Base-by-base conservation (phyloP, 2,888 invertebrate genomes). In the Gastrophysa polygoni region DNA sequence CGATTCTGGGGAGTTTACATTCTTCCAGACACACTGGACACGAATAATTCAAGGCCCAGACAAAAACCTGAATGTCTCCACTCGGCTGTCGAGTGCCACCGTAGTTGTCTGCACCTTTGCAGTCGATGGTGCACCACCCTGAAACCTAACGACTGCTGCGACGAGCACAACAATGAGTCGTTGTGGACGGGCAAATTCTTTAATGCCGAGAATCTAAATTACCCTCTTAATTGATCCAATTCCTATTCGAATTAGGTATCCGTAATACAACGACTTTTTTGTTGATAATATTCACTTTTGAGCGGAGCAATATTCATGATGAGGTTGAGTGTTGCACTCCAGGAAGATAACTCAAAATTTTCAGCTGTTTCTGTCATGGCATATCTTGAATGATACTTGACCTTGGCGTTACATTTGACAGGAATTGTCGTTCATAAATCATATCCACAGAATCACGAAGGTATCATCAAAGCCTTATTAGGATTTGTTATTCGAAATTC, bases 31-130 rank as follows among this genome's bases (percentile, higher is more conserved):
- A 78, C 75, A 77, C 73, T 72, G 74, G 78, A 80, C 78, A 80
- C 79, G 78, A 79, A 81, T 81, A 80, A 80, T 80, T 80, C 80
- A 80, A 75, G 38, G 63, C 55, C 61, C 72, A 73, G 34, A 58
- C 46, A 51, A 79, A 78, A 80, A 79, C 77, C 77, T 74, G 78
- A 78, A 79, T 76, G 73, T 73, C 73, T 76, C 75, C 73, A 70
- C 71, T 73, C 70, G 67, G 75, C 76, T 77, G 75, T 78, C 77
- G 75, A 74, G 77, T 78, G 77, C 80, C 80, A 80, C 81, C 80
- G 76, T 74, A 69, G 77, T 79, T 73, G 78, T 76, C 78, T 78
- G 77, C 78, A 79, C 78, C 77, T 78, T 73, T 66, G 63, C 56
- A 59, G 55, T 38, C 67, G 59, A 65, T 67, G 46, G 64, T 64